phyloP scores from a whole-genome alignment of 2,113 vertebrate species.

The Pleuronectes platessa region DNA sequence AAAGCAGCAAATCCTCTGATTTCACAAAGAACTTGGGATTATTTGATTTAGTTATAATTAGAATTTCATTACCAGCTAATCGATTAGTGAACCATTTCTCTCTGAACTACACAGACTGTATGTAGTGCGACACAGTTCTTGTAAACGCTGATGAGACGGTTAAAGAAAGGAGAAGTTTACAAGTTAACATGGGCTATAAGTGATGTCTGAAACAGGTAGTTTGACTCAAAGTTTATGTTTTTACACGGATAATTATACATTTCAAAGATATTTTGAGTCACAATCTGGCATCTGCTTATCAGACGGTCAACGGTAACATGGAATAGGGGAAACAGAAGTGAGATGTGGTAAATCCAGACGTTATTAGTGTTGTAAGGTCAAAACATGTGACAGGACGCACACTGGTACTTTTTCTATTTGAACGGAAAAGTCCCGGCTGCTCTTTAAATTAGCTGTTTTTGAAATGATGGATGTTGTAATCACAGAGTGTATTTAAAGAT shows the following conservation, averaged over 20 bases:
- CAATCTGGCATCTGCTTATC: too few relatives aligned
- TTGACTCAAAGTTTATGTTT: neutral
- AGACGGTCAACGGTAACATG: neutral
- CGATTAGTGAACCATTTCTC: too few relatives aligned
- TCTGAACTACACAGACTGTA: too few relatives aligned
- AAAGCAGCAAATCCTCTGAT: too few relatives aligned
- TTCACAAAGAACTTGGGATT: too few relatives aligned
- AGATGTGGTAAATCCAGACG: slow-evolving; percentile 15
- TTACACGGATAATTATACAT: neutral
- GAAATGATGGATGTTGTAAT: slow-evolving; percentile 1
- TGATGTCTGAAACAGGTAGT: neutral
- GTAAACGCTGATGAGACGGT: neutral
- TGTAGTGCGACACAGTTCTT: too few relatives aligned
- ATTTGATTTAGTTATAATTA: too few relatives aligned
- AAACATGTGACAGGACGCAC: slow-evolving; percentile 25
- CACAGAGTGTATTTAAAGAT: neutral
- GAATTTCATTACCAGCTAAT: too few relatives aligned
- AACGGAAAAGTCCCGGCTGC: neutral
- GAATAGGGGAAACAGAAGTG: slow-evolving; percentile 47
- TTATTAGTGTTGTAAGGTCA: slow-evolving; percentile 32
- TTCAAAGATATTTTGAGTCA: neutral
- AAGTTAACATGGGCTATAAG: too few relatives aligned
- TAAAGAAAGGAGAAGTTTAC: neutral
- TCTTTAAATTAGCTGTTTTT: neutral
- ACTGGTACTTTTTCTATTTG: neutral